These are phyloP conservation scores for Caerostris extrusa DNA, from an alignment of 1,140 invertebrate genomes.

Conservation along the genomic window DNA sequence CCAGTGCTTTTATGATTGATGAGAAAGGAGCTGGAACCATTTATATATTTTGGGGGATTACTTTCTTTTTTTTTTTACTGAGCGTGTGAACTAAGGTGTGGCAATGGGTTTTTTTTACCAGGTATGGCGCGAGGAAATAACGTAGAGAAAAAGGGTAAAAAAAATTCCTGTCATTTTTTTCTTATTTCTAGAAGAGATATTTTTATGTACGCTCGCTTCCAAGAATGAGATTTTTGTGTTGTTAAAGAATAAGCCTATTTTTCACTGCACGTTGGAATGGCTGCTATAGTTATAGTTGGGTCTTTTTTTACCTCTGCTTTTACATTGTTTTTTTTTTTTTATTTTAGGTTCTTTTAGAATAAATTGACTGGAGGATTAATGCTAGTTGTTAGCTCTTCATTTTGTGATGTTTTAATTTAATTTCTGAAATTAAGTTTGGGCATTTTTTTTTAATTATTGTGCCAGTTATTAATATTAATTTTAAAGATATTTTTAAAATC, in stretches of 20 bases:
- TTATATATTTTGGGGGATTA: slow-evolving; percentile 37
- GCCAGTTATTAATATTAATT: no score
- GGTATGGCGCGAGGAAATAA: not conserved
- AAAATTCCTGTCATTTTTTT: not conserved
- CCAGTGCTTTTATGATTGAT: slow-evolving; percentile 43
- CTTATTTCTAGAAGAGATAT: not conserved
- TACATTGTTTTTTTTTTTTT: no score
- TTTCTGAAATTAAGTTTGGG: no score
- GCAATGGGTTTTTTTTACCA: slow-evolving; percentile 44
- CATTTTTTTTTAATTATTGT: no score
- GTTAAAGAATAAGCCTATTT: slow-evolving; percentile 32
- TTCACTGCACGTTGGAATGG: not conserved
- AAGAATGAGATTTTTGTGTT: slow-evolving; percentile 44
- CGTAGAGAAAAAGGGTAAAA: not conserved
- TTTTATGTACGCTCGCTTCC: not conserved
- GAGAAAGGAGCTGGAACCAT: slow-evolving; percentile 8
- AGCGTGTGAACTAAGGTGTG: slow-evolving; percentile 19
- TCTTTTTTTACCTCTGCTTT: no score
- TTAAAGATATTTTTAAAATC: no score
- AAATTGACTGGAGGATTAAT: no score
- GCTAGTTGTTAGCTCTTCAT: no score
- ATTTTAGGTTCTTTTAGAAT: no score
- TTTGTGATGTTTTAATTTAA: no score
- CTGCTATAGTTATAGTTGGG: not conserved
- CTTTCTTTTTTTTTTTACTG: not conserved